phyloP scores from a whole-genome alignment of 1,140 invertebrate genomes.

The Drosophila gunungcola region DNA sequence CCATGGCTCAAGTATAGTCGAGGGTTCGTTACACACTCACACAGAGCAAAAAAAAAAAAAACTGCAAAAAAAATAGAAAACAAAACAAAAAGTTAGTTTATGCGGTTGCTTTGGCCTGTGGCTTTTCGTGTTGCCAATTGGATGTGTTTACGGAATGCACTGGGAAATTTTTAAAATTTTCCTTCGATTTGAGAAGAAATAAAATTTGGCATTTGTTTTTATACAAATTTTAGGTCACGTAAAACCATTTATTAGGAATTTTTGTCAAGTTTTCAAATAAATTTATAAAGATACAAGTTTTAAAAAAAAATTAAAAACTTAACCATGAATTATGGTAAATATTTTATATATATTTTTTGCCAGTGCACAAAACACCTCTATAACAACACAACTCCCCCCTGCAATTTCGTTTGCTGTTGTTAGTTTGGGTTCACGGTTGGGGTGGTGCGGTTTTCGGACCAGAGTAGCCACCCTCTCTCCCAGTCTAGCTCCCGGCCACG shows the following conservation, averaged over 20 bases:
- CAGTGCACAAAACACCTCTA: constrained; percentile 64
- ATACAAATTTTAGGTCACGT: too few relatives aligned
- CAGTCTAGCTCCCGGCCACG: constrained; percentile 4
- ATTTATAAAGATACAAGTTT: too few relatives aligned
- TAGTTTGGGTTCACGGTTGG: constrained; percentile 36
- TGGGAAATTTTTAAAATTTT: constrained; percentile 23
- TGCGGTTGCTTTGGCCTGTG: constrained; percentile 76
- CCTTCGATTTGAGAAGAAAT: neutral
- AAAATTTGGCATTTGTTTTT: too few relatives aligned
- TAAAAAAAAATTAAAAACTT: neutral
- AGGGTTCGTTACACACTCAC: constrained; percentile 29
- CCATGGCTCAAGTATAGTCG: constrained; percentile 32
- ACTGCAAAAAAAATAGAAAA: constrained; percentile 18
- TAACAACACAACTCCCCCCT: constrained; percentile 1
- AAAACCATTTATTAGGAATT: too few relatives aligned
- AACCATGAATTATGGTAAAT: neutral
- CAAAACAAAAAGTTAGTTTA: constrained; percentile 65
- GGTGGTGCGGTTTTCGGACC: constrained; percentile 32
- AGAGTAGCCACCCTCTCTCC: neutral
- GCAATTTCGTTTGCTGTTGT: constrained; percentile 44
- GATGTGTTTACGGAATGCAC: constrained; percentile 52
- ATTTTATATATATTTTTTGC: neutral
- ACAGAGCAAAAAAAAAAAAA: constrained; percentile 3
- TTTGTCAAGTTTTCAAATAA: too few relatives aligned
- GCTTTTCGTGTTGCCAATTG: constrained; percentile 63